Evolutionary conservation across 2,888 invertebrate genomes (phyloP), one percentile per base, ranked within the genome.

Genomic region (Sminthurinus aureus): DNA sequence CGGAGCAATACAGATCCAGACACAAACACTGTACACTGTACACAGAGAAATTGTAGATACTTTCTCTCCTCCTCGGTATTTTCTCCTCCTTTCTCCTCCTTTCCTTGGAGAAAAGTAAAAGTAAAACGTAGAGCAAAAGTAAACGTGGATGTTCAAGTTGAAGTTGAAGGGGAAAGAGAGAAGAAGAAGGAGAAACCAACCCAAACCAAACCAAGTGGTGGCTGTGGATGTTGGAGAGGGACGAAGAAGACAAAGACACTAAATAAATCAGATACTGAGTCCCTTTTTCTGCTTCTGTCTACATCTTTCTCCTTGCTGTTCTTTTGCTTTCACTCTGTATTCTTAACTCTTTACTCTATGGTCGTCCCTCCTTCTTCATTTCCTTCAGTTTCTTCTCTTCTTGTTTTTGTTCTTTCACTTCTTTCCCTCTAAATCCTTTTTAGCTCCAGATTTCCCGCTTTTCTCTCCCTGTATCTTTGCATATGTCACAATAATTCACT

Each of bases 401-500:
- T 20, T 75, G n/a, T 15, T n/a, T 9, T 3, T 73, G 38, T 38
- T 38, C 38, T 38, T 38, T 38, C 38, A 50, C 75, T 38, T 51
- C 50, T 38, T 51, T 24, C 75, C n/a, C 76, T n/a, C 51, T 75
- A 73, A 73, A 73, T 73, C 73, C 73, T 75, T 50, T 26, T 51
- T 51, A 75, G 75, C 75, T 71, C 76, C 58, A 76, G 76, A 76
- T 76, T 76, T 76, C 58, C 26, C n/a, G 58, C 58, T 76, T 18
- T 20, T 76, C 58, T 51, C 76, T 58, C 76, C 20, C 50, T 18
- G 11, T 76, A 38, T 51, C 58, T 58, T 76, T 76, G 76, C 76
- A 76, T 76, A 76, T 76, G 76, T 76, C 76, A 76, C 76, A 76
- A 76, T 76, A 76, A 76, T 76, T 76, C 76, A 76, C 76, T 76